Percentiles rank a stretch among this genome's conserved stretches.
These are phyloP conservation scores for Pheosia tremula DNA, from an alignment of 2,888 invertebrate species.

Conservation along the genomic window DNA sequence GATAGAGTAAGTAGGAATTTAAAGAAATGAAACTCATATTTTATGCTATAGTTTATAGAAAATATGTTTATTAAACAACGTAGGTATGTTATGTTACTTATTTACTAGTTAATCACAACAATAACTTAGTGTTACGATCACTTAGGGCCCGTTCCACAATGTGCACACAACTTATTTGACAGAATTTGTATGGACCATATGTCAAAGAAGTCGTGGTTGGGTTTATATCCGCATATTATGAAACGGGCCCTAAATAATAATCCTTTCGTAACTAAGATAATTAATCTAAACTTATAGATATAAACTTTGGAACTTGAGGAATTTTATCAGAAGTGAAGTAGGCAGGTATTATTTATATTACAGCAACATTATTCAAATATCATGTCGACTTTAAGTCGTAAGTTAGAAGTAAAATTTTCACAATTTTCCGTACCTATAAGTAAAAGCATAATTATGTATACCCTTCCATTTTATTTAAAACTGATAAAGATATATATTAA, in stretches of 20 bases:
- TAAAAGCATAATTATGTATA: too few relatives aligned
- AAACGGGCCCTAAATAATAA: constrained; percentile 10
- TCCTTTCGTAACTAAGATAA: constrained; percentile 18
- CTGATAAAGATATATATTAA: not conserved
- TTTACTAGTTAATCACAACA: constrained; percentile 63
- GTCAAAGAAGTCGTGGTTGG: too few relatives aligned
- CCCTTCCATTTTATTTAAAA: too few relatives aligned
- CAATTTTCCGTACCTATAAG: too few relatives aligned
- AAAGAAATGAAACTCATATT: constrained; percentile 5
- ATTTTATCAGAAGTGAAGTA: constrained; percentile 25
- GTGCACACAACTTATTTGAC: too few relatives aligned
- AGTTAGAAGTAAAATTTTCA: too few relatives aligned
- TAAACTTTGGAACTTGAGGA: constrained; percentile 68
- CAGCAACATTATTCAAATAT: too few relatives aligned
- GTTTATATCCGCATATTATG: too few relatives aligned
- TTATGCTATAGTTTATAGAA: constrained; percentile 21
- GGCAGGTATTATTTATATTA: too few relatives aligned
- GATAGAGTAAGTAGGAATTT: not conserved
- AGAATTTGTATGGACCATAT: too few relatives aligned
- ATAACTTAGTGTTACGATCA: constrained; percentile 44
- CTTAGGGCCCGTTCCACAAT: too few relatives aligned
- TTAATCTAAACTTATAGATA: constrained; percentile 34
- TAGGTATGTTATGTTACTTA: constrained; percentile 34
- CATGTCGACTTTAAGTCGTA: too few relatives aligned
- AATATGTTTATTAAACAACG: constrained; percentile 44